Conservation (phyloP, 35 echinoderm and acorn worm species). For the Patiria miniata region DNA sequence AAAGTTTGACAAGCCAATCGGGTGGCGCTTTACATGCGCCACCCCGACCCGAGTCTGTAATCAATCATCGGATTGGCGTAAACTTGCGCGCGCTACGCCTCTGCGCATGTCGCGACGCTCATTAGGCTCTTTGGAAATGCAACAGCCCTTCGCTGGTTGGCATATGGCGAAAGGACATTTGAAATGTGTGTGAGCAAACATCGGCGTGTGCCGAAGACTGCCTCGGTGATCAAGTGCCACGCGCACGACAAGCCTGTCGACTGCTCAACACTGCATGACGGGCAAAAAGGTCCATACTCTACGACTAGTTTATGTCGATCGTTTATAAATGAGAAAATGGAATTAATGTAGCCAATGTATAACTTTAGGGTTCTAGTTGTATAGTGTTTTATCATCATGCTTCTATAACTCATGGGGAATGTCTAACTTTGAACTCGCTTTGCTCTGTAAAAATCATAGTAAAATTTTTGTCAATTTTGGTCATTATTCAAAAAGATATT, state of each 20-base stretch:
- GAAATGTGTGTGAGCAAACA: slow-evolving; percentile 28
- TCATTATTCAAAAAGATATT: too few relatives aligned
- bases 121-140: background rate
- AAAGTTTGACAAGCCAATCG: slow-evolving; percentile 10
- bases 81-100: background rate
- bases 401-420: too few relatives aligned
- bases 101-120: background rate
- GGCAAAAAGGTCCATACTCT: too few relatives aligned
- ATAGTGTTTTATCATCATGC: too few relatives aligned
- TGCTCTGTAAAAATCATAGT: too few relatives aligned
- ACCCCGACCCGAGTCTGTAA: background rate
- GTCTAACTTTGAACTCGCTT: too few relatives aligned
- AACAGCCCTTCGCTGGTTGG: slow-evolving; percentile 10
- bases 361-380: too few relatives aligned
- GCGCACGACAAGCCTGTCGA: background rate
- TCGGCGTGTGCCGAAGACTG: background rate
- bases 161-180: slow-evolving; percentile 20
- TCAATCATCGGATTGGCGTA: background rate
- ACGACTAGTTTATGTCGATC: too few relatives aligned
- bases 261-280: too few relatives aligned
- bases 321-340: too few relatives aligned
- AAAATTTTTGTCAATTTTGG: too few relatives aligned
- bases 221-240: background rate
- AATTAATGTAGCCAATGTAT: too few relatives aligned
- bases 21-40: background rate